These are phyloP conservation scores for Opisthocomus hoazin DNA, from an alignment of 2,113 vertebrate species.

Conservation along the genomic window DNA sequence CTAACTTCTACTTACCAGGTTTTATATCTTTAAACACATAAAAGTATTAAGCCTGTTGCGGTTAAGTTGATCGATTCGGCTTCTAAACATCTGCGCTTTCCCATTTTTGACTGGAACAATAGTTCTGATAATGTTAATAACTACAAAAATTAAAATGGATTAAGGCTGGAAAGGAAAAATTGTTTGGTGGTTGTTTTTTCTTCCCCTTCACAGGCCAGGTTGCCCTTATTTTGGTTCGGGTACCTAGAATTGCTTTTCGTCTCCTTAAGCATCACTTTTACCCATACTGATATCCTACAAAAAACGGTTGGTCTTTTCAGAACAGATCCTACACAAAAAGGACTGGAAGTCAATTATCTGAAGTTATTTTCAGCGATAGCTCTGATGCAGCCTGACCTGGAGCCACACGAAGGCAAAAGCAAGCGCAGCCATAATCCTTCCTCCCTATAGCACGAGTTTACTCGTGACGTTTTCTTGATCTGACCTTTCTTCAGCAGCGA, in stretches of 20 bases:
- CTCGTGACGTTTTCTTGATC: background rate
- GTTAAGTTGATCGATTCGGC: background rate
- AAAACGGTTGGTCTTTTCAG: background rate
- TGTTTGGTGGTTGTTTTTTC: background rate
- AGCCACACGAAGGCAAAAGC: background rate
- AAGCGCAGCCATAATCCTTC: background rate
- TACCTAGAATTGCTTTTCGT: background rate
- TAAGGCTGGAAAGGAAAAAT: background rate
- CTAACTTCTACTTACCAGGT: background rate
- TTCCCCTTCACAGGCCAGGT: background rate
- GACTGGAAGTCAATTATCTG: background rate
- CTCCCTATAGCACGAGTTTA: background rate
- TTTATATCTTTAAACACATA: conserved; percentile 31
- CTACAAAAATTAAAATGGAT: background rate
- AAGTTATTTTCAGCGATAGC: background rate
- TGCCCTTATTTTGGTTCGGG: background rate
- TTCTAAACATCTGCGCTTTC: background rate
- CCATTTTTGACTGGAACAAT: background rate
- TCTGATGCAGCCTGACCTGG: conserved; percentile 6
- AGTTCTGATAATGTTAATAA: background rate
- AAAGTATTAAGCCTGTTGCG: background rate
- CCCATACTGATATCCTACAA: accelerated
- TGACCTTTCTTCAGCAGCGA: background rate
- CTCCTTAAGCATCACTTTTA: background rate
- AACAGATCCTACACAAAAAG: background rate